Evolutionary conservation across 2,113 vertebrate genomes (phyloP).

Genomic region (Tenrec ecaudatus): DNA sequence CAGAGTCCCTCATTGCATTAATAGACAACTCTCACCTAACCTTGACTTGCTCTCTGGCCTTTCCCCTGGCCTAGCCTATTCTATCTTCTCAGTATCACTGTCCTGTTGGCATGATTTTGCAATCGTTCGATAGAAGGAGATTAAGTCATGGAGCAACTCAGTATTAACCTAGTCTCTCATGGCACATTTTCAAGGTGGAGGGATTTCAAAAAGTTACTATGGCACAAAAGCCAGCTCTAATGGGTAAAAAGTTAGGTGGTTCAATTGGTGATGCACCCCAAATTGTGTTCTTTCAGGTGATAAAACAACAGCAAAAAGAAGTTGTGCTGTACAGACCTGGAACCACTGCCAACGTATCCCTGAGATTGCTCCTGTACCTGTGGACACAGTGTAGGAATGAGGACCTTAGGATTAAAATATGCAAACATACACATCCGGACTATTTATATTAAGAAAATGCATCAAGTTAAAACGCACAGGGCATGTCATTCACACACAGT

Average conservation of each 20-base stretch:
- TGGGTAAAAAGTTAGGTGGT: conserved; percentile 82
- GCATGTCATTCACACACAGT: conserved; percentile 88
- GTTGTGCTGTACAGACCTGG: conserved; percentile 82
- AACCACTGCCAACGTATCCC: conserved; percentile 86
- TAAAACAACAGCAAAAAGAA: conserved; percentile 69
- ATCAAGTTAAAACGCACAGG: conserved; percentile 83
- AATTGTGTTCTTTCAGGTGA: conserved; percentile 83
- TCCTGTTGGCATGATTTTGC: conserved; percentile 40
- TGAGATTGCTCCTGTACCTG: conserved; percentile 90
- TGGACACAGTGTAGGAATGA: conserved; percentile 89
- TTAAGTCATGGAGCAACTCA: conserved; percentile 30
- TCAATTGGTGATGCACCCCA: conserved; percentile 78
- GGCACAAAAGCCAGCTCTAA: conserved; percentile 62
- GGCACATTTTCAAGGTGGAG: conserved; percentile 15
- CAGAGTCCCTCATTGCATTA: neutral
- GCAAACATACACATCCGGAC: conserved; percentile 88
- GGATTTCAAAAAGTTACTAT: conserved; percentile 41
- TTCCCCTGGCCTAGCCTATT: conserved; percentile 1
- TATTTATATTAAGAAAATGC: conserved; percentile 86
- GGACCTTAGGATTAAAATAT: conserved; percentile 88
- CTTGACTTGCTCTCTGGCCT: conserved; percentile 31
- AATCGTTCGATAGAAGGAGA: conserved; percentile 36
- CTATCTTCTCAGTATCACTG: neutral
- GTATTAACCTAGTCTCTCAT: conserved; percentile 55
- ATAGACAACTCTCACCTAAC: neutral